phyloP scores from a whole-genome alignment of 37 sponge, comb jelly and placozoan genomes.

The Cliona cf. orientalis region DNA sequence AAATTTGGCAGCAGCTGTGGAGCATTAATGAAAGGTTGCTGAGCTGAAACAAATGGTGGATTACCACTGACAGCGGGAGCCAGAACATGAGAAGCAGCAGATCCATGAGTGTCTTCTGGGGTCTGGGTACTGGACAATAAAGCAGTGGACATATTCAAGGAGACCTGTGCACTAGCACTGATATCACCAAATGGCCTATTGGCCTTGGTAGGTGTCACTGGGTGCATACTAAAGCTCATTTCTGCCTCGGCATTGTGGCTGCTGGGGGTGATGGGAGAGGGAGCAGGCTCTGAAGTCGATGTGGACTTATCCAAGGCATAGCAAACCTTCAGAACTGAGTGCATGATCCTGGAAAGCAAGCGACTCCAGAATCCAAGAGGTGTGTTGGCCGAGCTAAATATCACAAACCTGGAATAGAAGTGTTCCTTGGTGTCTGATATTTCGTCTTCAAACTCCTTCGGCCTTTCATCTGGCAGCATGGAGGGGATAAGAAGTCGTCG shows the following conservation, averaged over 20 bases:
- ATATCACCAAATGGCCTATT: not conserved
- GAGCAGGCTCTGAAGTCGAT: too few relatives aligned
- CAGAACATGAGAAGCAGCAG: conserved; percentile 1
- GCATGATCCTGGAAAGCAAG: conserved; percentile 82
- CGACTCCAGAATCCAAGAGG: conserved; percentile 94
- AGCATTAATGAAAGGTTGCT: not conserved
- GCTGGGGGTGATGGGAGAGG: too few relatives aligned
- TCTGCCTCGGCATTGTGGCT: too few relatives aligned
- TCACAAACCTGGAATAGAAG: conserved; percentile 51
- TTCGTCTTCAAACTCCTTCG: conserved; percentile 15
- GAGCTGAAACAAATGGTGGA: too few relatives aligned
- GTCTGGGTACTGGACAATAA: too few relatives aligned
- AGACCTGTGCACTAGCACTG: conserved; percentile 13
- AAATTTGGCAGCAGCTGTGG: conserved; percentile 33
- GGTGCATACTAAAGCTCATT: too few relatives aligned
- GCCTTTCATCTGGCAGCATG: conserved; percentile 71
- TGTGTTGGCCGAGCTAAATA: conserved; percentile 41
- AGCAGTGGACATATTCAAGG: too few relatives aligned
- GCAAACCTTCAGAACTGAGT: conserved; percentile 42
- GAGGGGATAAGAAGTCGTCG: conserved; percentile 84
- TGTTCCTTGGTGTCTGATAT: not conserved
- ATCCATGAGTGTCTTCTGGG: too few relatives aligned
- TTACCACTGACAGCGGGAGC: too few relatives aligned
- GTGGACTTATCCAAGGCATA: conserved; percentile 42
- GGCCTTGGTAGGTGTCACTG: too few relatives aligned